These are phyloP conservation scores for Macquaria australasica DNA, from an alignment of 2,113 vertebrate genomes.

Conservation along the genomic window DNA sequence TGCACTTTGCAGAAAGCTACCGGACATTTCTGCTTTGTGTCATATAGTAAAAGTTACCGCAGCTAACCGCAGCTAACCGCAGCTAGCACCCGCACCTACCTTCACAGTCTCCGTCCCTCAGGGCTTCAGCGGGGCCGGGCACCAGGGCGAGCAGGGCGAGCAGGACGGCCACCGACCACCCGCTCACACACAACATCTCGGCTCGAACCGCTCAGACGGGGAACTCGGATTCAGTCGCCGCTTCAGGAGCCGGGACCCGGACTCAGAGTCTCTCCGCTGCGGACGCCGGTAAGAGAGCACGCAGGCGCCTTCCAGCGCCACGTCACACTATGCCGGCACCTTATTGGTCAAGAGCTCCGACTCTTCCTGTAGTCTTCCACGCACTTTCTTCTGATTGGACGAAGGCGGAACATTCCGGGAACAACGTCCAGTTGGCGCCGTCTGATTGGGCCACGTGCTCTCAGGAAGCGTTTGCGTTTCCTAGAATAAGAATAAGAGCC, in stretches of 20 bases:
- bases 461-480: neutral
- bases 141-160: slow-evolving; percentile 86
- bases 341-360: slow-evolving; percentile 80
- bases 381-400: slow-evolving; percentile 72
- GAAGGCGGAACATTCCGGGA: neutral
- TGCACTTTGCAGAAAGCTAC: neutral
- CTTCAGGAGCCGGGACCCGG: too few species aligned
- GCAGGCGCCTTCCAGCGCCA: slow-evolving; percentile 45
- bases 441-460: slow-evolving; percentile 84
- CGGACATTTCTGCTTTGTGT: neutral
- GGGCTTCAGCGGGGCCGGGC: slow-evolving; percentile 76
- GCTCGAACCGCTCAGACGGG: neutral
- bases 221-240: neutral
- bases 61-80: neutral
- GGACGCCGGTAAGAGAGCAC: slow-evolving; percentile 71
- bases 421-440: slow-evolving; percentile 91
- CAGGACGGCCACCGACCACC: slow-evolving; percentile 88
- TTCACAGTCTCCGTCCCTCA: slow-evolving; percentile 93
- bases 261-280: too few species aligned
- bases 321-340: slow-evolving; percentile 45
- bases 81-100: slow-evolving; percentile 81
- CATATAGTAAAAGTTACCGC: neutral
- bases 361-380: slow-evolving; percentile 47
- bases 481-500: neutral
- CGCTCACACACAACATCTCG: slow-evolving; percentile 86